Conservation (phyloP, 2,797 vertebrate genomes). For the Mionectes olivaceus region DNA sequence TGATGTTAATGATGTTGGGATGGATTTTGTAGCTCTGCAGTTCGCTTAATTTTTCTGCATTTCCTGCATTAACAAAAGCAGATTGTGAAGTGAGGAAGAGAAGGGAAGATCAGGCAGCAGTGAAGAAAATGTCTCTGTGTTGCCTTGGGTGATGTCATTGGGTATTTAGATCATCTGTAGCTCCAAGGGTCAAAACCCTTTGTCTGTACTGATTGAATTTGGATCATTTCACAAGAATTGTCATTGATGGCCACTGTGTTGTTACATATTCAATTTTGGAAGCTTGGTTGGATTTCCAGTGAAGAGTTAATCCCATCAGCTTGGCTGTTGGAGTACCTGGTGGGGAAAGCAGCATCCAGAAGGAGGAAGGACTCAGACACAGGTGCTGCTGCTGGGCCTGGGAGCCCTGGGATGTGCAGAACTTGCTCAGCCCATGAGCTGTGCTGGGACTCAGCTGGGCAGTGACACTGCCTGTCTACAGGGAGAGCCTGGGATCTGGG, state of each 20-base stretch:
- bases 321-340: not conserved
- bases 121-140: not conserved
- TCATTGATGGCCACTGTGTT: not conserved
- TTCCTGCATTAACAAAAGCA: not conserved
- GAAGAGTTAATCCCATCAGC: not conserved
- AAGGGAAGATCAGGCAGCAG: not conserved
- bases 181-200: not conserved
- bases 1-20: not conserved
- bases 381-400: not conserved
- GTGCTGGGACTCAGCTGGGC: not conserved
- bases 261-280: not conserved
- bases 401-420: not conserved
- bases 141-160: not conserved
- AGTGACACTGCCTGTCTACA: not conserved
- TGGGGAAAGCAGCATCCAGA: not conserved
- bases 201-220: not conserved
- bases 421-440: rapidly evolving
- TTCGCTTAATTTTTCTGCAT: not conserved
- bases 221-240: not conserved
- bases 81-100: not conserved
- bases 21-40: not conserved
- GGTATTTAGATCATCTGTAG: not conserved
- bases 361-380: not conserved
- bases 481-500: rapidly evolving
- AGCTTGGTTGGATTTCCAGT: not conserved